These are phyloP conservation scores for Dascyllus trimaculatus DNA, from an alignment of 2,113 vertebrate genomes.

Conservation along the genomic window DNA sequence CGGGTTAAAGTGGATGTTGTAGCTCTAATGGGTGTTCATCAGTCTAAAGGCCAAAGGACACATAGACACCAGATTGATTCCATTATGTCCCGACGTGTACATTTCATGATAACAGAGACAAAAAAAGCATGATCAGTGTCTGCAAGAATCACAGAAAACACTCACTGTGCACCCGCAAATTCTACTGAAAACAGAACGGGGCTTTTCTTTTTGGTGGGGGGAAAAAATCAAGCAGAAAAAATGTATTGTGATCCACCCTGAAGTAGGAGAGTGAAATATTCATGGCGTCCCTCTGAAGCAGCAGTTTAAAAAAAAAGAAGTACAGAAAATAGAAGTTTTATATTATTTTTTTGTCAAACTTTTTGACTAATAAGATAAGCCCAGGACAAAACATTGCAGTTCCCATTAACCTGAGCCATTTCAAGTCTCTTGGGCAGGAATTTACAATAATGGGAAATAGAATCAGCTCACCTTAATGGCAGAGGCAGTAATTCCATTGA, in stretches of 20 bases:
- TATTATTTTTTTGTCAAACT: slow-evolving; percentile 29
- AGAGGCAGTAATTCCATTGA: slow-evolving; percentile 66
- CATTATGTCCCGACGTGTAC: not conserved
- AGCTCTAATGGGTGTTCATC: not conserved
- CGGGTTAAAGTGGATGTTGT: not conserved
- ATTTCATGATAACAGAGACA: not conserved
- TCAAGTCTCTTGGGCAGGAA: slow-evolving; percentile 42
- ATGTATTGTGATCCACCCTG: not conserved
- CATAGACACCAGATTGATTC: not conserved
- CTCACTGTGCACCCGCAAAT: not conserved
- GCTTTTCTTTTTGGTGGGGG: not conserved
- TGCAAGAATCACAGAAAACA: not conserved
- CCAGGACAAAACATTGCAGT: slow-evolving; percentile 29
- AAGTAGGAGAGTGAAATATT: slow-evolving; percentile 12
- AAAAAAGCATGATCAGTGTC: too few species aligned
- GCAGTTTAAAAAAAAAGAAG: not conserved
- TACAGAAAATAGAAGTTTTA: not conserved
- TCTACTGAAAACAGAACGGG: too few species aligned
- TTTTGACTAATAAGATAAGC: slow-evolving; percentile 25
- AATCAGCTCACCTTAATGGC: slow-evolving; percentile 66
- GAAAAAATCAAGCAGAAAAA: not conserved
- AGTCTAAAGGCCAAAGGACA: not conserved
- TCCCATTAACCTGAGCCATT: slow-evolving; percentile 47
- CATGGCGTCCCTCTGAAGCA: not conserved
- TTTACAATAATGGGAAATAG: slow-evolving; percentile 69